phyloP scores from a whole-genome alignment of 2,113 vertebrate genomes.

The Recurvirostra avosetta region DNA sequence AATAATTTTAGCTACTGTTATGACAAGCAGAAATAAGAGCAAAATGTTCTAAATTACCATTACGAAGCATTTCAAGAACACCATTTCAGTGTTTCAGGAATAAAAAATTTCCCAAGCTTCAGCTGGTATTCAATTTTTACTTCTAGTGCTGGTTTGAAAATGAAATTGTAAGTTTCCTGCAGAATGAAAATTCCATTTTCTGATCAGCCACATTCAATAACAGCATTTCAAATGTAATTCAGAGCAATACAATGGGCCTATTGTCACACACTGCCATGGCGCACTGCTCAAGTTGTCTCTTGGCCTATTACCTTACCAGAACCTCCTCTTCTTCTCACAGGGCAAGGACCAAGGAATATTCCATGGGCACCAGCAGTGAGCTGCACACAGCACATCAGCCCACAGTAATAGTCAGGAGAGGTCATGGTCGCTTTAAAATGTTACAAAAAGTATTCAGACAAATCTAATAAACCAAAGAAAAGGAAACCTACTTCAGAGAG shows the following conservation, averaged over 20 bases:
- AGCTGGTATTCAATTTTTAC: not conserved
- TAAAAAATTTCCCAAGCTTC: not conserved
- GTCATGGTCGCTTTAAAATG: not conserved
- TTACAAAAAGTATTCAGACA: not conserved
- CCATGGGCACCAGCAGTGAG: not conserved
- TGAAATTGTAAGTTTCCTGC: not conserved
- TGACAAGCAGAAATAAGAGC: not conserved
- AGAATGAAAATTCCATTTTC: not conserved
- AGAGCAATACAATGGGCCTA: not conserved
- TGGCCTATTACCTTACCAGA: not conserved
- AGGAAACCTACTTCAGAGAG: not conserved
- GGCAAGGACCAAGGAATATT: not conserved
- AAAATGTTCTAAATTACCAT: slow-evolving; percentile 17
- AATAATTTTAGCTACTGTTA: slow-evolving; percentile 38
- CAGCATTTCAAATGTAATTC: not conserved
- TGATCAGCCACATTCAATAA: not conserved
- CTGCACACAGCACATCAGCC: not conserved
- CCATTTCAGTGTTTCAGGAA: not conserved
- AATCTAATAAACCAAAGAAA: not conserved
- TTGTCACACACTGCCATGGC: not conserved
- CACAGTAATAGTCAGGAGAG: not conserved
- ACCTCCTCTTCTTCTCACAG: not conserved
- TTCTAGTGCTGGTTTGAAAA: not conserved
- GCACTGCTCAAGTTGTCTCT: not conserved
- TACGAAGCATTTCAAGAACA: not conserved